Evolutionary conservation across 1,140 invertebrate genomes (phyloP), one percentile per base, ranked within the genome.

Genomic region (Augochlora pura): DNA sequence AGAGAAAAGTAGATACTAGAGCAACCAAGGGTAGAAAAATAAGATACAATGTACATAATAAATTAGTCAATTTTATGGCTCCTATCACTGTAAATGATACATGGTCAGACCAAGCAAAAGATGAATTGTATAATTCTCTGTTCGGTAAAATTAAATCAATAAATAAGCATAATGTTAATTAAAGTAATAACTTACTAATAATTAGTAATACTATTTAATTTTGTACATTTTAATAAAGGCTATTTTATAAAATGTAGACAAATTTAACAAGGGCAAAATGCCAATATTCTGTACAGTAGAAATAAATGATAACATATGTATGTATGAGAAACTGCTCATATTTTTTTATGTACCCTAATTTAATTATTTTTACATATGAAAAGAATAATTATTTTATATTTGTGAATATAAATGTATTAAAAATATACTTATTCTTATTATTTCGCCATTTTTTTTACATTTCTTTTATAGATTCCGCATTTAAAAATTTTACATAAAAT

Each of bases 11-110:
- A 1, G 98, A 99, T 88, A 98, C 97, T 0, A 96, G 95, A 91
- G 97, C 98, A 0, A 98, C 97, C 21, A 99, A 99, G 92, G 99
- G 98, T 0, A 94, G 98, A 84, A 97, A 96, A 93, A 94, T 99
- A 46, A 95, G 98, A 72, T 99, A 98, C 93, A 96, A 96, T 84
- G 96, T 99, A 18, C 97, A 99, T 91, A 95, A 96, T 59, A 98
- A 98, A 91, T 92, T 99, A 27, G 95, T 98, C 0, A 99, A 98
- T 92, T 99, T 97, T 88, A 98, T 99, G 97, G 97, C 98, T 5
- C 97, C 97, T 0, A 93, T 96, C 70, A 95, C 96, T 68, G 92
- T 93, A 6, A 91, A 93, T 70, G 93, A 94, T n/a, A 88, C 80
- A 0, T 97, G 96, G 96, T 95, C 95, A 14, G 96, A 98, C 77